Evolutionary conservation across 2,797 vertebrate species (phyloP).

Genomic region (Phylloscopus collybita): DNA sequence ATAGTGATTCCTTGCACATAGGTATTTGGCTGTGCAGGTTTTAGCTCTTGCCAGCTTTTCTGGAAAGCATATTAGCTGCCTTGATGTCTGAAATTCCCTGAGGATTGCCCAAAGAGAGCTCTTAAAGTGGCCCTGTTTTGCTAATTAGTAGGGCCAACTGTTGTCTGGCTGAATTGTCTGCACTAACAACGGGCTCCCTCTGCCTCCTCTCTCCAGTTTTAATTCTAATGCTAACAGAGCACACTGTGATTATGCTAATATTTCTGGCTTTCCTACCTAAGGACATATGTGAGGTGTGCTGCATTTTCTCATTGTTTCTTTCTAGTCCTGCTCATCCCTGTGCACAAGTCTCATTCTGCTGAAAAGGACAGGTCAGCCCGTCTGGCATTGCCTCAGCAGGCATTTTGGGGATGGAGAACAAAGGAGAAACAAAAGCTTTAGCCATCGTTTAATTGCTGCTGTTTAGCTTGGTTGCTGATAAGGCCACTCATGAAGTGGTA

Average conservation of each 20-base stretch:
- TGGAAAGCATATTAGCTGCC: conserved; percentile 18
- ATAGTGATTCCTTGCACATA: not conserved
- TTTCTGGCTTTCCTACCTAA: conserved; percentile 56
- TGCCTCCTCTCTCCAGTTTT: conserved; percentile 41
- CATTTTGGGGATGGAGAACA: not conserved
- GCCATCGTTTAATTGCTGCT: not conserved
- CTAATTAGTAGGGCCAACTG: conserved; percentile 71
- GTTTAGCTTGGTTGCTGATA: not conserved
- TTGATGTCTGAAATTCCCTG: conserved; percentile 46
- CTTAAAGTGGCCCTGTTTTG: conserved; percentile 53
- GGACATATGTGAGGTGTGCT: conserved; percentile 55
- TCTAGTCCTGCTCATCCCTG: not conserved
- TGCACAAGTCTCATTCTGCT: not conserved
- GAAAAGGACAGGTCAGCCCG: conserved; percentile 10
- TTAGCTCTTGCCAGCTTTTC: conserved; percentile 39
- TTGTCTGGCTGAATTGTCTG: conserved; percentile 64
- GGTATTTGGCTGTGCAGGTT: conserved; percentile 18
- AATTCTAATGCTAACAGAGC: conserved; percentile 63
- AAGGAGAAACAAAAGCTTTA: not conserved
- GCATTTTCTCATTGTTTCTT: conserved; percentile 54
- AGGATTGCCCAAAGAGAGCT: conserved; percentile 41
- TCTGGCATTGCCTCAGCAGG: not conserved
- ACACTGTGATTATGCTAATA: conserved; percentile 75
- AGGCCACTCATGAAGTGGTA: not conserved
- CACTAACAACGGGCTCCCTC: conserved; percentile 39